Evolutionary conservation across 2,113 vertebrate species (phyloP).

Genomic region (Tyto alba): DNA sequence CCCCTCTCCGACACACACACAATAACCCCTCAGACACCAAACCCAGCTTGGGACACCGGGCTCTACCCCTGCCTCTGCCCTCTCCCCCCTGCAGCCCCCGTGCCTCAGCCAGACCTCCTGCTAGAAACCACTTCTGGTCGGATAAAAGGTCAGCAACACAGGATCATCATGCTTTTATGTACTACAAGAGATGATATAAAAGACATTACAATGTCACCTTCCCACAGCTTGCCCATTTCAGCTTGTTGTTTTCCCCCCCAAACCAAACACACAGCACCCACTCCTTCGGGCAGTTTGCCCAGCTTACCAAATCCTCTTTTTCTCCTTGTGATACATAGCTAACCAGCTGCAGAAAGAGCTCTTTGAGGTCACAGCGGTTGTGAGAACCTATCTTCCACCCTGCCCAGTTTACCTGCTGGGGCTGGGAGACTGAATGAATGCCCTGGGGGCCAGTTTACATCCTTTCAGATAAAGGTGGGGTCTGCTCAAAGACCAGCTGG

Average conservation of each 20-base stretch:
- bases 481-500: not conserved
- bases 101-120: not conserved
- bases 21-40: not conserved
- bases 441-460: not conserved
- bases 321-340: not conserved
- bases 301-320: not conserved
- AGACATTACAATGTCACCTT: not conserved
- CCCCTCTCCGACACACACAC: fast-evolving
- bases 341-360: not conserved
- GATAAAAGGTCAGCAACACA: not conserved
- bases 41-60: not conserved
- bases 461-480: not conserved
- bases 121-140: not conserved
- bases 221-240: not conserved
- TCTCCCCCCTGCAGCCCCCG: not conserved
- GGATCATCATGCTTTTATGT: not conserved
- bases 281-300: not conserved
- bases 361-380: not conserved
- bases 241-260: fast-evolving
- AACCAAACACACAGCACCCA: fast-evolving
- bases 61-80: fast-evolving
- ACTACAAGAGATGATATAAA: fast-evolving
- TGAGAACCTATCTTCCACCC: fast-evolving
- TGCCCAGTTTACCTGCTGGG: not conserved
- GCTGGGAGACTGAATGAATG: fast-evolving